phyloP scores from a whole-genome alignment of 92 coral and sea anemone genomes.

The Epizoanthus scotinus region DNA sequence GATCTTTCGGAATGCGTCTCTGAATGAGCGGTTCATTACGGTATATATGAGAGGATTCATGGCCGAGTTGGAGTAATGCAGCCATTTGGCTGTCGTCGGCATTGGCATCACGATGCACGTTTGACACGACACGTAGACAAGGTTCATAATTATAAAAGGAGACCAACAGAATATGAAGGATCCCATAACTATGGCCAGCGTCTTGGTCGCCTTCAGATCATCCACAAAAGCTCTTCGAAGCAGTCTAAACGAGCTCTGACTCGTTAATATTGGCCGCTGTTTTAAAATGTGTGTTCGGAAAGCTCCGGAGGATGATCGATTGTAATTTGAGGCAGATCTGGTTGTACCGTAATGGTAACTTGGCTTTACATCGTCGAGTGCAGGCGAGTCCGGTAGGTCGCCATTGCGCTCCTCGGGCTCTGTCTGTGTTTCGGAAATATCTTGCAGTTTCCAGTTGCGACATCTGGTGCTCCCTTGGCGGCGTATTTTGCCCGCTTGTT shows the following conservation, averaged over 20 bases:
- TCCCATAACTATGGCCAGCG: constrained; percentile 86
- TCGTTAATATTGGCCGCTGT: constrained; percentile 52
- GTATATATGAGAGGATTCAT: constrained; percentile 84
- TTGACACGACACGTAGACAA: constrained; percentile 53
- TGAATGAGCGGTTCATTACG: constrained; percentile 70
- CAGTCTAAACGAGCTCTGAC: constrained; percentile 59
- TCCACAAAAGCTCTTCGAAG: constrained; percentile 65
- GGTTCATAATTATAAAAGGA: constrained; percentile 67
- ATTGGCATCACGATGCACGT: constrained; percentile 35
- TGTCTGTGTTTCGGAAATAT: constrained; percentile 27
- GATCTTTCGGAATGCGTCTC: constrained; percentile 75
- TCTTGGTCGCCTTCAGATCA: constrained; percentile 85
- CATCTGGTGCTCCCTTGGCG: constrained; percentile 41
- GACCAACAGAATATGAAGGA: constrained; percentile 85
- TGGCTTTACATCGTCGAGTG: constrained; percentile 34
- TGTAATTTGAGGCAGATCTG: constrained; percentile 25
- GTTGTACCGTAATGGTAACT: constrained; percentile 35
- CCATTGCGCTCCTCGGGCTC: constrained; percentile 34
- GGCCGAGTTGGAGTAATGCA: constrained; percentile 82
- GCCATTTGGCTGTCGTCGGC: constrained; percentile 72
- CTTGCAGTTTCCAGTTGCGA: constrained; percentile 22
- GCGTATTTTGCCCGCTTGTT: constrained; percentile 72
- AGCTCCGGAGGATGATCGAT: constrained; percentile 41
- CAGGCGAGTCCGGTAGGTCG: constrained; percentile 24
- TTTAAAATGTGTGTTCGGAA: constrained; percentile 41